phyloP scores from a whole-genome alignment of 2,888 invertebrate species.

The Sinohyriopsis cumingii region DNA sequence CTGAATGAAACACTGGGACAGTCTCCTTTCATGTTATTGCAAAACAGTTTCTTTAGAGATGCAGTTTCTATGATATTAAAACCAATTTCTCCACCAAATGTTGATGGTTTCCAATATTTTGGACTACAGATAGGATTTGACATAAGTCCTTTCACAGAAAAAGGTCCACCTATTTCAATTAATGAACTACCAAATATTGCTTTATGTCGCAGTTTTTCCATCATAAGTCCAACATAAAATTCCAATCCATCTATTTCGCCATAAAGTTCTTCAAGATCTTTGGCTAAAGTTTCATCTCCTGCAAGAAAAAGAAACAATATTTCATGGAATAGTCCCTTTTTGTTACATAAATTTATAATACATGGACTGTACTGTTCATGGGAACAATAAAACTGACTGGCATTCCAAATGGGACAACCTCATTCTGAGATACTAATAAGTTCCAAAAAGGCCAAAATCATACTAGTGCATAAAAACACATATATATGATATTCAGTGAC shows the following conservation, averaged over 20 bases:
- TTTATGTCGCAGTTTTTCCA: slow-evolving; percentile 65
- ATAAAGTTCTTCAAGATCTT: slow-evolving; percentile 68
- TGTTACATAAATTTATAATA: no score
- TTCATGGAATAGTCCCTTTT: no score
- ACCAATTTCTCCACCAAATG: slow-evolving; percentile 72
- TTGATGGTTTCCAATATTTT: slow-evolving; percentile 72
- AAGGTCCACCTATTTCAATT: slow-evolving; percentile 72
- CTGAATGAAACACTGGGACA: slow-evolving; percentile 58
- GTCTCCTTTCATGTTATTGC: slow-evolving; percentile 65
- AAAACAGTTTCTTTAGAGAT: slow-evolving; percentile 69
- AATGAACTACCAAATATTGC: slow-evolving; percentile 67
- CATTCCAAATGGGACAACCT: no score
- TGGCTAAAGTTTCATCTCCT: slow-evolving; percentile 69
- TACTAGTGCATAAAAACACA: no score
- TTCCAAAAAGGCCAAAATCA: no score
- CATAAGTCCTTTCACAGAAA: slow-evolving; percentile 71
- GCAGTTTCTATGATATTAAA: slow-evolving; percentile 71
- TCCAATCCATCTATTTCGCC: slow-evolving; percentile 72
- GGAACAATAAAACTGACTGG: no score
- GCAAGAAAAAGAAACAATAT: slow-evolving; percentile 10
- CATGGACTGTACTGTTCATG: no score
- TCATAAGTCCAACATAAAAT: slow-evolving; percentile 69
- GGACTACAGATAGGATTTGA: slow-evolving; percentile 71
- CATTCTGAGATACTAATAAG: no score
- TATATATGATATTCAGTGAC: no score